These are phyloP conservation scores for Enteromius treurensis DNA, from an alignment of 2,797 vertebrate species.

Conservation along the genomic window DNA sequence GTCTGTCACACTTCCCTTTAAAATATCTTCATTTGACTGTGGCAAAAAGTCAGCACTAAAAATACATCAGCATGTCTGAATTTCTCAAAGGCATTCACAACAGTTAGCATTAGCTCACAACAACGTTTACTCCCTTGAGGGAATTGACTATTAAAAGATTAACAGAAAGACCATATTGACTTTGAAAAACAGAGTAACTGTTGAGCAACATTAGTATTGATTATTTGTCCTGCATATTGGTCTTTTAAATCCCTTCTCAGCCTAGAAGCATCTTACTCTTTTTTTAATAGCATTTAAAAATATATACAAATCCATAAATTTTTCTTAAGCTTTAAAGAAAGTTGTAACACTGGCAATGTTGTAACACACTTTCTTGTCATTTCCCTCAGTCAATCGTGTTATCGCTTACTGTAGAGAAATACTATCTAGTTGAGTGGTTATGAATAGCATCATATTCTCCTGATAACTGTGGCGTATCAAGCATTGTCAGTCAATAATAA, in stretches of 20 bases:
- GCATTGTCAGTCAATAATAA: neutral
- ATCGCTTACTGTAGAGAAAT: neutral
- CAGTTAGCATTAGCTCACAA: conserved; percentile 54
- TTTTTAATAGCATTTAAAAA: neutral
- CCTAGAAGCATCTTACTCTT: neutral
- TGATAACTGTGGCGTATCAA: conserved; percentile 2
- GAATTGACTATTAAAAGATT: conserved; percentile 41
- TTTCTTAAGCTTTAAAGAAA: neutral
- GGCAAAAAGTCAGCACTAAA: conserved; percentile 73
- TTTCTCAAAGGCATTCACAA: conserved; percentile 62
- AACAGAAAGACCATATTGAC: conserved; percentile 20
- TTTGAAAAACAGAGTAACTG: neutral
- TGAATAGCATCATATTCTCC: conserved; percentile 12
- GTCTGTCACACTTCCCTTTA: conserved; percentile 75
- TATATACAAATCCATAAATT: neutral
- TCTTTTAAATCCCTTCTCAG: neutral
- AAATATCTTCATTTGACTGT: conserved; percentile 75
- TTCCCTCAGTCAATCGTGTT: neutral
- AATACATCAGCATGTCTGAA: conserved; percentile 68
- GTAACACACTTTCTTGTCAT: neutral
- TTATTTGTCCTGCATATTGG: conserved; percentile 39
- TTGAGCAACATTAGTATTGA: neutral
- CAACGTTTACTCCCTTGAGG: conserved; percentile 37
- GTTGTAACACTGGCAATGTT: neutral
- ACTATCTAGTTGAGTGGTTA: neutral